Evolutionary conservation across 2,888 invertebrate genomes (phyloP), one percentile per base, ranked within the genome.

Genomic region (Subacronicta megacephala): DNA sequence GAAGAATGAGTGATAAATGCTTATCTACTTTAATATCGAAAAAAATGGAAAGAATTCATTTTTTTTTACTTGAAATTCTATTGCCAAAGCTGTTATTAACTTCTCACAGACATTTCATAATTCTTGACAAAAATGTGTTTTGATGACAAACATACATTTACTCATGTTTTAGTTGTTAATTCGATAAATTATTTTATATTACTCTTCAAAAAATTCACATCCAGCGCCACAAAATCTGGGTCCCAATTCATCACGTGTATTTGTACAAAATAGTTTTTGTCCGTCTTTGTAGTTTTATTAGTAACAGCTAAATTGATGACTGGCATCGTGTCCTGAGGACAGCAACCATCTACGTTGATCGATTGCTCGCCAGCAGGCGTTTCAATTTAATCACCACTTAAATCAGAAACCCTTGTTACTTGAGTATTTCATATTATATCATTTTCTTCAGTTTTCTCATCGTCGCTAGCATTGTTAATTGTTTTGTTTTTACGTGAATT

Each of bases 261-360:
- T 83, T 81, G 77, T 81, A 80, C 81, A 80, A 79, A 85, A 83
- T 82, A 78, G 82, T 86, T 81, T 84, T 85, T 84, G 80, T 81
- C 72, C 73, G 75, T 78, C 76, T 75, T 77, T 76, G 78, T 76
- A 77, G 81, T 83, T 83, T 81, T 81, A 81, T 81, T 83, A 81
- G 76, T 75, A 74, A 71, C 74, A 78, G 76, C 70, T 70, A 80
- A 85, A 87, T 85, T 86, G 86, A 87, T 87, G 84, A 75, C 74
- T 63, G 72, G 74, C 72, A 66, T 75, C 70, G 46, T 70, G 70
- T 72, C 78, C 78, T 68, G 69, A 69, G 66, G 64, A 77, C 65
- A 72, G 67, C 69, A 65, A 78, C 74, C 72, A 69, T 72, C 76
- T 76, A 71, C 74, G 61, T 75, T 82, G 82, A 83, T 83, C 79